Evolutionary conservation across 2,113 vertebrate genomes (phyloP).

Genomic region (Taxidea taxus): DNA sequence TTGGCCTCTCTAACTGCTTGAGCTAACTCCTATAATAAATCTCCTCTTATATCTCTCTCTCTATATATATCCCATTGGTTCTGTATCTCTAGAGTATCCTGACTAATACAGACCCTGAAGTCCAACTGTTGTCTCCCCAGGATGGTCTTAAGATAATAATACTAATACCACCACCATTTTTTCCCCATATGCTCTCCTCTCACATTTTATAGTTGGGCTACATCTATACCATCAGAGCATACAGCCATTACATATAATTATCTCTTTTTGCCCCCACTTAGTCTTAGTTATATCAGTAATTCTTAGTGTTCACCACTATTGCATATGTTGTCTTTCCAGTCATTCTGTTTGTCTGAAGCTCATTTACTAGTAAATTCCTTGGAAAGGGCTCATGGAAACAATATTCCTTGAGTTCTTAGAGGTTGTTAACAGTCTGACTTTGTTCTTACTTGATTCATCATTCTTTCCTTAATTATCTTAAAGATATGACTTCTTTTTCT

Average conservation of each 20-base stretch:
- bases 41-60: neutral
- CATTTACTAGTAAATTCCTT: neutral
- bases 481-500: neutral
- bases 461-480: neutral
- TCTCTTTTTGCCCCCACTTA: neutral
- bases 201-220: neutral
- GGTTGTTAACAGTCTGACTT: neutral
- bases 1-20: neutral
- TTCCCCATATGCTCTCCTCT: neutral
- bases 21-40: neutral
- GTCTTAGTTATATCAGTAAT: neutral
- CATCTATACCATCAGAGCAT: neutral
- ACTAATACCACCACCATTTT: neutral
- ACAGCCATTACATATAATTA: neutral
- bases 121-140: neutral
- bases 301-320: neutral
- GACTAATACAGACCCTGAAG: neutral
- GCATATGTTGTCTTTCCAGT: neutral
- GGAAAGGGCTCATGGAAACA: neutral
- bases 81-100: neutral
- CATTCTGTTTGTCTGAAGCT: neutral
- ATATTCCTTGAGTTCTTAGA: neutral
- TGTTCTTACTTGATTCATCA: neutral
- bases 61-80: neutral
- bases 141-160: neutral